phyloP scores from a whole-genome alignment of 2,888 invertebrate species.

The Xestia c-nigrum region DNA sequence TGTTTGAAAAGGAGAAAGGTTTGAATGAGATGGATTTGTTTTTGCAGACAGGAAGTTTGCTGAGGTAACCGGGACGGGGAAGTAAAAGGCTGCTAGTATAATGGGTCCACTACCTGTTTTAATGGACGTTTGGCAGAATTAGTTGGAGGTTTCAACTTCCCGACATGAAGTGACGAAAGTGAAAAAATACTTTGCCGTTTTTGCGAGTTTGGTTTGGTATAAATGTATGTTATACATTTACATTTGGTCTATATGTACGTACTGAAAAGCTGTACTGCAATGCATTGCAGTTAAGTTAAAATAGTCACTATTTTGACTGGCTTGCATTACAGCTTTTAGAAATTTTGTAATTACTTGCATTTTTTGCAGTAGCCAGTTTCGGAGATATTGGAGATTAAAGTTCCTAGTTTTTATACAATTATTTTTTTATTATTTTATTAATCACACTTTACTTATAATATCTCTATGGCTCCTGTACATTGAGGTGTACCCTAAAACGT shows the following conservation, averaged over 20 bases:
- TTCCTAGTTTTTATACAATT: no score
- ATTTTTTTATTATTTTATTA: no score
- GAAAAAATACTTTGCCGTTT: neutral
- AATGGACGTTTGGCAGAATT: slow-evolving; percentile 12
- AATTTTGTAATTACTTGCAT: no score
- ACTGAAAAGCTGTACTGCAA: neutral
- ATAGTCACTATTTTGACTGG: no score
- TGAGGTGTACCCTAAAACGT: no score
- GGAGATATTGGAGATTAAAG: no score
- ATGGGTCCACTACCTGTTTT: slow-evolving; percentile 15
- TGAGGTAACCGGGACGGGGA: slow-evolving; percentile 24
- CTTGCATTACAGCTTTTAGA: no score
- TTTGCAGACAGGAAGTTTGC: slow-evolving; percentile 58
- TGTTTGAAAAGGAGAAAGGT: slow-evolving; percentile 54
- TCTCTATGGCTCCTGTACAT: no score
- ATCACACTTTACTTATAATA: no score
- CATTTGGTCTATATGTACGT: neutral
- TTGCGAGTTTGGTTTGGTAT: neutral
- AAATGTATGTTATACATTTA: no score
- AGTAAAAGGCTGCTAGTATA: slow-evolving; percentile 24
- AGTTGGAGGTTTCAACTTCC: neutral
- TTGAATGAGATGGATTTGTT: slow-evolving; percentile 46
- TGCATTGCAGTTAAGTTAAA: no score
- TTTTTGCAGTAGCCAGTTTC: no score
- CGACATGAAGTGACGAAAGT: neutral